Conservation (phyloP, 2,113 vertebrate species). For the Corydoras maculifer region DNA sequence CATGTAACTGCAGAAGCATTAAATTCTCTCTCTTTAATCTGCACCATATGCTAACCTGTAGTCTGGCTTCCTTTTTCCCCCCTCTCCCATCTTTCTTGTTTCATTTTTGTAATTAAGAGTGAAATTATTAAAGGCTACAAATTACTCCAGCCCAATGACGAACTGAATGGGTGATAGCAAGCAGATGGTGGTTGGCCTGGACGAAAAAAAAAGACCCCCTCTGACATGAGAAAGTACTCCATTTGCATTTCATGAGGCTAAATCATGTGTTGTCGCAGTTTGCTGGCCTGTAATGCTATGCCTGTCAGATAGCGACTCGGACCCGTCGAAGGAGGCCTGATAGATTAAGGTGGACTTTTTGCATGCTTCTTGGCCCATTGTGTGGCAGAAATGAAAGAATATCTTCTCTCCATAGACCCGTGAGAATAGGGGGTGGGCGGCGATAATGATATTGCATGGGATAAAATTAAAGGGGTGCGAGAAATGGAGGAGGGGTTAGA, state of each 20-base stretch:
- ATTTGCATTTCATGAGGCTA: slow-evolving; percentile 98
- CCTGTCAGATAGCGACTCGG: slow-evolving; percentile 68
- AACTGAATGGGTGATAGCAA: slow-evolving; percentile 66
- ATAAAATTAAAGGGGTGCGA: slow-evolving; percentile 30
- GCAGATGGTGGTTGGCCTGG: slow-evolving; percentile 79
- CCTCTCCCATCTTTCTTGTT: slow-evolving; percentile 29
- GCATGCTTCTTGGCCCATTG: slow-evolving; percentile 69
- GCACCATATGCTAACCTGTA: slow-evolving; percentile 50
- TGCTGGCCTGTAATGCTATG: slow-evolving; percentile 59
- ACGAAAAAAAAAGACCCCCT: slow-evolving; percentile 49
- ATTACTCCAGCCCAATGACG: slow-evolving; percentile 76
- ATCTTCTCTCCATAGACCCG: slow-evolving; percentile 67
- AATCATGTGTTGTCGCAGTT: slow-evolving; percentile 71
- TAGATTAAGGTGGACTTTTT: slow-evolving; percentile 88
- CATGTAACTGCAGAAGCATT: slow-evolving; percentile 16
- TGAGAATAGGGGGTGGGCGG: slow-evolving; percentile 35
- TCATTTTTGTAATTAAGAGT: slow-evolving; percentile 51
- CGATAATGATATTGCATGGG: slow-evolving; percentile 39
- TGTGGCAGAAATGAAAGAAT: slow-evolving; percentile 73
- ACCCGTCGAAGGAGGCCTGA: slow-evolving; percentile 71
- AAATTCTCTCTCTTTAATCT: slow-evolving; percentile 50
- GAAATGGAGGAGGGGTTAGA: slow-evolving; percentile 40
- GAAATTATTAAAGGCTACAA: slow-evolving; percentile 81
- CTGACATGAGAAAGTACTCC: slow-evolving; percentile 58
- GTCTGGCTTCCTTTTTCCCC: slow-evolving; percentile 12